These are phyloP conservation scores for Manduca sexta DNA, from an alignment of 1,140 invertebrate species.

Conservation along the genomic window DNA sequence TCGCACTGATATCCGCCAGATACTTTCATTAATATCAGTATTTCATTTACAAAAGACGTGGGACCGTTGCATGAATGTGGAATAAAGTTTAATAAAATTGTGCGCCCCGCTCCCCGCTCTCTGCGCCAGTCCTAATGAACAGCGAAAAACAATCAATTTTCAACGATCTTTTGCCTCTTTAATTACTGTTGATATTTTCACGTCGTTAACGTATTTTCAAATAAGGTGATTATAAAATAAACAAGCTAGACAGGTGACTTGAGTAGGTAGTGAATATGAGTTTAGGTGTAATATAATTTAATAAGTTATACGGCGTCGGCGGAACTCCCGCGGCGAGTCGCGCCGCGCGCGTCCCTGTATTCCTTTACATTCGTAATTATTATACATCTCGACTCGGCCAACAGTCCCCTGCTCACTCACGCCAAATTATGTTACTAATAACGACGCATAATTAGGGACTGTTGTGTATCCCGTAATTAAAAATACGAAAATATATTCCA, in stretches of 20 bases:
- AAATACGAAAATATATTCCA: no score
- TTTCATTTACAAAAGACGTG: no score
- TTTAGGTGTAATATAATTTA: slow-evolving; percentile 63
- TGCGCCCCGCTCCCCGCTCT: slow-evolving; percentile 2
- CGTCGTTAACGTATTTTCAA: slow-evolving; percentile 56
- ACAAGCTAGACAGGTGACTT: slow-evolving; percentile 54
- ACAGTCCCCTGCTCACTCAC: no score
- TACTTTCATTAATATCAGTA: no score
- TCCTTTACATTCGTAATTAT: slow-evolving; percentile 15
- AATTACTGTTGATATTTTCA: slow-evolving; percentile 65
- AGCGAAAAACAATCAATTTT: slow-evolving; percentile 49
- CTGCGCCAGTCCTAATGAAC: slow-evolving; percentile 43
- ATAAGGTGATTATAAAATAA: slow-evolving; percentile 52
- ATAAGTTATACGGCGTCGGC: slow-evolving; percentile 49
- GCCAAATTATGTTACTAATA: no score
- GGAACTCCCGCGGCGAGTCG: slow-evolving; percentile 41
- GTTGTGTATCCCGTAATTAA: no score
- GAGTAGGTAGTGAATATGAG: slow-evolving; percentile 40
- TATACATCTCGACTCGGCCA: slow-evolving; percentile 17
- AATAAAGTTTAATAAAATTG: slow-evolving; percentile 41
- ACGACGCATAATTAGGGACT: no score
- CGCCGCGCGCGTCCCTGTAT: slow-evolving; percentile 8
- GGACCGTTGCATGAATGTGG: no score
- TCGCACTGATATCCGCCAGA: no score
- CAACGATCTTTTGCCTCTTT: slow-evolving; percentile 49